Conservation (phyloP, 2,113 vertebrate species). For the Microtus montanus region DNA sequence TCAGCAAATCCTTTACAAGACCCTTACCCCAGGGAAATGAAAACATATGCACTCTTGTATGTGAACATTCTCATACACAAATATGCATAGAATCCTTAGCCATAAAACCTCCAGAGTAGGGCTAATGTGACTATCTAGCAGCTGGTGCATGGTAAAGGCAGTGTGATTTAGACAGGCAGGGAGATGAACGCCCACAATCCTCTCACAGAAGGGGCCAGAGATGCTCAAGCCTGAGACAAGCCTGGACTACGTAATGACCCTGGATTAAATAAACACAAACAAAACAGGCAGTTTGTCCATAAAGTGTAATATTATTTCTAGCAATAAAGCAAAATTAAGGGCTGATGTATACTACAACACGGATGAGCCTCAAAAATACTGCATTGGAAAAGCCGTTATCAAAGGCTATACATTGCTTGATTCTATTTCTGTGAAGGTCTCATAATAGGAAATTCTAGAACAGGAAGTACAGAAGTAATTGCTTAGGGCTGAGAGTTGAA, state of each 20-base stretch:
- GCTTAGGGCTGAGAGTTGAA: not conserved
- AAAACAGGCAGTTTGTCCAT: not conserved
- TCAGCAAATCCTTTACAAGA: not conserved
- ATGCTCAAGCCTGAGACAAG: not conserved
- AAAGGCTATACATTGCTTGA: not conserved
- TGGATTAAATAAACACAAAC: not conserved
- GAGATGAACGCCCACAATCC: not conserved
- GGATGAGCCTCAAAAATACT: not conserved
- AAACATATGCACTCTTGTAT: not conserved
- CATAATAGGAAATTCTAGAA: not conserved
- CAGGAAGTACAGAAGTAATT: not conserved
- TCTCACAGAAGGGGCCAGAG: not conserved
- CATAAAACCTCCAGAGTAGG: not conserved
- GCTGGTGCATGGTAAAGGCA: not conserved
- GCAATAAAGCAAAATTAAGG: constrained; percentile 24
- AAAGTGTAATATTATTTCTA: not conserved
- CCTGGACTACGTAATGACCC: not conserved
- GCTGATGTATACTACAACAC: not conserved
- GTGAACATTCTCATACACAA: not conserved
- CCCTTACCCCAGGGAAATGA: not conserved
- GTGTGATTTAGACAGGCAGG: too few species aligned
- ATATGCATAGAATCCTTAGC: not conserved
- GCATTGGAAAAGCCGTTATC: not conserved
- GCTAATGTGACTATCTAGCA: not conserved
- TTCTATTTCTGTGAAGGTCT: not conserved